Conservation (phyloP, 2,797 vertebrate species). For the Hypotaenidia philippensis region DNA sequence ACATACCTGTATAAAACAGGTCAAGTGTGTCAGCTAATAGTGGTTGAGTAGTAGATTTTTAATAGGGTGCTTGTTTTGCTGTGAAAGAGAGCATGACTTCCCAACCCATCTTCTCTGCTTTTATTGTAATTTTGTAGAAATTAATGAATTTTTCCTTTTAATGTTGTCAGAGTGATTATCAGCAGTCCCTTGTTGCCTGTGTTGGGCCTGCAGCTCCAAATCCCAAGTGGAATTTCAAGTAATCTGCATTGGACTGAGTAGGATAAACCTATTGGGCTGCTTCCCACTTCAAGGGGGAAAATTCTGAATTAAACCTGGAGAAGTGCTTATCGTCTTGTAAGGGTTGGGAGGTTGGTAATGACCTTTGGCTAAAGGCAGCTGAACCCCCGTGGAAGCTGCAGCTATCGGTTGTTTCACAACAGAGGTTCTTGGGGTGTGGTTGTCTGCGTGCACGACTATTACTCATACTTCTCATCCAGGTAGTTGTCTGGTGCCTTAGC, state of each 20-base stretch:
- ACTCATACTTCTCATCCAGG: background rate
- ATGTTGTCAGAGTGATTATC: background rate
- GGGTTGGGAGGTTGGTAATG: background rate
- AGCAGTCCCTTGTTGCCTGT: background rate
- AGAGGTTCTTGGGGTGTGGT: conserved; percentile 41
- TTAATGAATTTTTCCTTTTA: background rate
- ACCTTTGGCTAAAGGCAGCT: conserved; percentile 68
- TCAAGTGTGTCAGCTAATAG: background rate
- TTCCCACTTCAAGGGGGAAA: background rate
- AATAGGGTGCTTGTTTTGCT: background rate
- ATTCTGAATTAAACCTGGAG: background rate
- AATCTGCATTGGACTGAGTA: background rate
- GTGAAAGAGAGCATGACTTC: background rate
- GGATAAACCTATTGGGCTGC: background rate
- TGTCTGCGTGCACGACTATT: background rate
- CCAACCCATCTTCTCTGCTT: background rate
- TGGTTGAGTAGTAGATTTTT: background rate
- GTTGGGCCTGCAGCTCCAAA: background rate
- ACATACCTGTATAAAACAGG: background rate
- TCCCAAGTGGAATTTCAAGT: conserved; percentile 13
- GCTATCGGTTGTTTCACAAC: background rate
- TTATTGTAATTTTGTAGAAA: fast-evolving
- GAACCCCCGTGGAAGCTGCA: background rate
- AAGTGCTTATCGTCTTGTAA: fast-evolving
- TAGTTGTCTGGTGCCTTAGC: background rate